Evolutionary conservation across 2,888 invertebrate genomes (phyloP).

Genomic region (Drosophila anomalipes): DNA sequence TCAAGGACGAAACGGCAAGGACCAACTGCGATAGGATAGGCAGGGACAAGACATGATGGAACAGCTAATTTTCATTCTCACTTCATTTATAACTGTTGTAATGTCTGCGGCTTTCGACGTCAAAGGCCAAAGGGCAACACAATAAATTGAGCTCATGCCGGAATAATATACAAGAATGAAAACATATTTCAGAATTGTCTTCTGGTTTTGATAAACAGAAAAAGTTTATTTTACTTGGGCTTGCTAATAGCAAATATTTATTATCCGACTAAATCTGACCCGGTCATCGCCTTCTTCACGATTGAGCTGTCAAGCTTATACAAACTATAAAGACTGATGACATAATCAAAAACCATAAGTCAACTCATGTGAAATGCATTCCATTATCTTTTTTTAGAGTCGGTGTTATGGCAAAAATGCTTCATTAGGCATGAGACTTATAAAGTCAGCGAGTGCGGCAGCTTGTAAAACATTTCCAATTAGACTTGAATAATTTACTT

Average conservation of each 20-base stretch:
- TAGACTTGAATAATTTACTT: slow-evolving; percentile 50
- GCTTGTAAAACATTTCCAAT: slow-evolving; percentile 39
- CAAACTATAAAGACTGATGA: slow-evolving; percentile 2
- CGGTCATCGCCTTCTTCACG: slow-evolving; percentile 14
- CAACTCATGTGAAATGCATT: slow-evolving; percentile 1
- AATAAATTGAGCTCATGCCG: slow-evolving; percentile 23
- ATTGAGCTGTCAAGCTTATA: slow-evolving; percentile 5
- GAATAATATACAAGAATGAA: slow-evolving; percentile 27
- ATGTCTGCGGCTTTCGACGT: slow-evolving; percentile 56
- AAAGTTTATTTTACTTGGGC: slow-evolving; percentile 25
- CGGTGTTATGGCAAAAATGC: not conserved
- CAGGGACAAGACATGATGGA: slow-evolving; percentile 10
- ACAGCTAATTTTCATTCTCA: slow-evolving; percentile 36
- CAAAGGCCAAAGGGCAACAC: slow-evolving; percentile 56
- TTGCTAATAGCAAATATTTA: slow-evolving; percentile 39
- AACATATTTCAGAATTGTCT: slow-evolving; percentile 52
- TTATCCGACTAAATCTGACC: slow-evolving; percentile 5
- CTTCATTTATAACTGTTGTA: slow-evolving; percentile 59
- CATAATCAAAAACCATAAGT: slow-evolving; percentile 7
- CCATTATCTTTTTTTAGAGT: not conserved
- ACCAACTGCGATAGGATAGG: slow-evolving; percentile 1
- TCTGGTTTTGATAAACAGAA: slow-evolving; percentile 34
- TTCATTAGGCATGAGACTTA: slow-evolving; percentile 26
- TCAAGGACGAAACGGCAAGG: slow-evolving; percentile 55
- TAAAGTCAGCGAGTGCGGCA: slow-evolving; percentile 11